Percentiles rank a stretch among this genome's conserved stretches.
Conservation (phyloP, 2,797 vertebrate species). For the Spatula versicolor region DNA sequence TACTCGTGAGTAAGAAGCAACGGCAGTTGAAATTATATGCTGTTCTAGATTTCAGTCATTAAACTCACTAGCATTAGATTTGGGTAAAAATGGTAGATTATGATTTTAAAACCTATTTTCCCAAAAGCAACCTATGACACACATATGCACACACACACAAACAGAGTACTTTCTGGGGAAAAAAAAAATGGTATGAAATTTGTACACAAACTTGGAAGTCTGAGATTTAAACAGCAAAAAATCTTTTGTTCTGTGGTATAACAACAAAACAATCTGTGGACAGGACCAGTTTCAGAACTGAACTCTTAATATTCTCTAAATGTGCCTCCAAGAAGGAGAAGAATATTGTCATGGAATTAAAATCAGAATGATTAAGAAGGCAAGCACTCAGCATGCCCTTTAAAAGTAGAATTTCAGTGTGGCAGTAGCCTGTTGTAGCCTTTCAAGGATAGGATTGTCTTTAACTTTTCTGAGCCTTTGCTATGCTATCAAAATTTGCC, state of each 20-base stretch:
- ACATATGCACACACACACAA: too few species aligned
- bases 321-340: neutral
- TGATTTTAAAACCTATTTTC: neutral
- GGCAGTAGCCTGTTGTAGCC: neutral
- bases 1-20: neutral
- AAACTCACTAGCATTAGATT: neutral
- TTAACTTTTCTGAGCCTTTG: neutral
- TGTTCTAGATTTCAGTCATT: neutral
- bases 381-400: neutral
- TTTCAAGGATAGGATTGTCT: neutral
- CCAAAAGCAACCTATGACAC: too few species aligned
- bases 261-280: neutral
- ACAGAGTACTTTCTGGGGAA: neutral
- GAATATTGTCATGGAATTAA: neutral
- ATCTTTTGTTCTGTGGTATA: rapidly evolving
- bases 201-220: neutral
- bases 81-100: neutral
- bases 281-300: neutral
- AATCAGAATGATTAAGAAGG: neutral
- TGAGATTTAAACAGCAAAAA: neutral
- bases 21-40: rapidly evolving
- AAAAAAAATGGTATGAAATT: neutral
- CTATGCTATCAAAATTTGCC: neutral
- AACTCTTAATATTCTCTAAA: neutral
- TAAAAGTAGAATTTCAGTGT: neutral